Evolutionary conservation across 2,888 invertebrate genomes (phyloP), one percentile per base, ranked within the genome.

Genomic region (Tenthredo livida): DNA sequence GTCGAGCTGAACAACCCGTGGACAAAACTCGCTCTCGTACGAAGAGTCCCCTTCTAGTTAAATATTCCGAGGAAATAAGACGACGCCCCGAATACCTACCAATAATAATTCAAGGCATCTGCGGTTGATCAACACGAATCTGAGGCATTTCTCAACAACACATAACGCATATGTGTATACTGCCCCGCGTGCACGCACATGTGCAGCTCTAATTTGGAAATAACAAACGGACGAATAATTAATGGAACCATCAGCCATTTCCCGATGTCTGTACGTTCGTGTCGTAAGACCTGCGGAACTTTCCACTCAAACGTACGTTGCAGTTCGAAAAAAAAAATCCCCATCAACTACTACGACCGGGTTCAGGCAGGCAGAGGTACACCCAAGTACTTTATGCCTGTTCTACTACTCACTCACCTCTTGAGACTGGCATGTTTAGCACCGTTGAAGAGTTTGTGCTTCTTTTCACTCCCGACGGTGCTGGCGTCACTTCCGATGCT

Each of bases 401-500:
- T 15, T 33, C 29, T 17, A 17, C 10, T 78, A 21, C 47, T 37
- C 25, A 88, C 94, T 94, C 91, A 96, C 97, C 97, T 96, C 93
- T 97, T 97, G 86, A 96, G 94, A 87, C 96, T 95, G 87, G 96
- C 96, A 93, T 96, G 96, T 92, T 96, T 96, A 88, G 95, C 96
- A 87, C 96, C 96, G 92, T 96, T 96, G 90, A 95, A 94, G 87
- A 96, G 94, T 87, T 96, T 94, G 92, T 96, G 96, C 92, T 96
- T 96, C 93, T 96, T 96, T 85, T 96, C 96, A 88, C 94, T 94
- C 85, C 95, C 94, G 87, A 94, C 93, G 85, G 96, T 94, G 82
- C 96, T 96, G 87, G 95, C 95, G 90, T 96, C 96, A 91, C 95
- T 95, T 86, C 95, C 95, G 91, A 96, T 96, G 88, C 96, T 96